Percentiles rank a stretch among this genome's conserved stretches.
phyloP scores from a whole-genome alignment of 2,888 invertebrate genomes.

The Seira musarum region DNA sequence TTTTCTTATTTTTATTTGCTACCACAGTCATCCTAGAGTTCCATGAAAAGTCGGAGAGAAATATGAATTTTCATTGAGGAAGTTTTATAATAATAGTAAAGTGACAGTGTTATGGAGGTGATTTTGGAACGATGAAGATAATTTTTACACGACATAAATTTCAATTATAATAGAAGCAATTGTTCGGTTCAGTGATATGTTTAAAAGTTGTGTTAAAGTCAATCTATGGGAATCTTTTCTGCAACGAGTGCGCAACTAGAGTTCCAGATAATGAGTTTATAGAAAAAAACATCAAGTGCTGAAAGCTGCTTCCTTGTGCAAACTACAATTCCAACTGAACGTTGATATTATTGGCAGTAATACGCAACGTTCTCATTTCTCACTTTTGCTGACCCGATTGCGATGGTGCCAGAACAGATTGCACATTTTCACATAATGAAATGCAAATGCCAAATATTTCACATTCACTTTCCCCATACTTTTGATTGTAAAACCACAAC shows the following conservation, averaged over 20 bases:
- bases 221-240: no score
- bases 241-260: no score
- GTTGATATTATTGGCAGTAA: conserved; percentile 39
- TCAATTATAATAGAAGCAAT: background rate
- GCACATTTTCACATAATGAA: conserved; percentile 29
- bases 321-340: background rate
- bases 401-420: conserved; percentile 47
- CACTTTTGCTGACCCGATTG: conserved; percentile 42
- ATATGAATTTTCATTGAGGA: no score
- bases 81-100: background rate
- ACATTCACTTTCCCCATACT: conserved; percentile 26
- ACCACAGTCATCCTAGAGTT: background rate
- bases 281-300: background rate
- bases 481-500: conserved; percentile 6
- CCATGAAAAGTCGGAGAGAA: no score
- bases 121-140: background rate
- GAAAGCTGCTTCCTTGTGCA: background rate
- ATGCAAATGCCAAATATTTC: conserved; percentile 17
- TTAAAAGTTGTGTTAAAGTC: no score
- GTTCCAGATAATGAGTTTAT: no score
- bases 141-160: background rate
- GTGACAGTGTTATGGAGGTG: background rate
- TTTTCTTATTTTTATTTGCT: background rate
- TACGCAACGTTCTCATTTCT: conserved; percentile 47
- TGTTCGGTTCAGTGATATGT: background rate